Percentiles rank a stretch among this genome's conserved stretches.
These are phyloP conservation scores for Muscina levida DNA, from an alignment of 2,888 invertebrate species.

Conservation along the genomic window DNA sequence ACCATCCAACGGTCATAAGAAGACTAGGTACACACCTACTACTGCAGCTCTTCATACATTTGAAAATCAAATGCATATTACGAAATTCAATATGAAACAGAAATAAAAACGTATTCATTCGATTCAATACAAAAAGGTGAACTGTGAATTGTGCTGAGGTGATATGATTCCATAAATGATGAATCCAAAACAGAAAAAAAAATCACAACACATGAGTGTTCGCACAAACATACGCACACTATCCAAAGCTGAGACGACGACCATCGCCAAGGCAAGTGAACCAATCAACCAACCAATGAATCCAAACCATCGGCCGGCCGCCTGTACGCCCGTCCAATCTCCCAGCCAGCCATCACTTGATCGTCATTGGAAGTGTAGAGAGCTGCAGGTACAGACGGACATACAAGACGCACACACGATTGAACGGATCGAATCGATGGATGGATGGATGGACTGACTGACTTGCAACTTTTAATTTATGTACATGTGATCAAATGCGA, in stretches of 20 bases:
- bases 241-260: slow-evolving; percentile 11
- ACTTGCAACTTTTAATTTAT: slow-evolving; percentile 47
- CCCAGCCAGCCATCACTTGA: slow-evolving; percentile 16
- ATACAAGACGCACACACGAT: neutral
- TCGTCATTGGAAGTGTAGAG: neutral
- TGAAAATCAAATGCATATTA: slow-evolving; percentile 55
- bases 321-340: slow-evolving; percentile 17
- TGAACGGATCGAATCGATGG: neutral
- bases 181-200: slow-evolving; percentile 42
- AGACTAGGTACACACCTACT: too few species aligned
- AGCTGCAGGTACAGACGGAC: neutral
- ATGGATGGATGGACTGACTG: neutral
- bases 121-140: slow-evolving; percentile 25
- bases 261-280: slow-evolving; percentile 1
- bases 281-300: slow-evolving; percentile 41
- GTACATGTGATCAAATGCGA: slow-evolving; percentile 60
- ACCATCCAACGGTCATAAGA: too few species aligned
- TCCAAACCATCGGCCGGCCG: slow-evolving; percentile 41
- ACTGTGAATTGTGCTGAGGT: slow-evolving; percentile 49
- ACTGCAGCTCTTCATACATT: neutral
- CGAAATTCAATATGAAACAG: slow-evolving; percentile 52
- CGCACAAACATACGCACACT: slow-evolving; percentile 4
- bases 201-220: slow-evolving; percentile 1
- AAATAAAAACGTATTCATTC: slow-evolving; percentile 40
- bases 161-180: slow-evolving; percentile 58